phyloP scores from a whole-genome alignment of 2,797 vertebrate genomes.

The Pogonophryne albipinna region DNA sequence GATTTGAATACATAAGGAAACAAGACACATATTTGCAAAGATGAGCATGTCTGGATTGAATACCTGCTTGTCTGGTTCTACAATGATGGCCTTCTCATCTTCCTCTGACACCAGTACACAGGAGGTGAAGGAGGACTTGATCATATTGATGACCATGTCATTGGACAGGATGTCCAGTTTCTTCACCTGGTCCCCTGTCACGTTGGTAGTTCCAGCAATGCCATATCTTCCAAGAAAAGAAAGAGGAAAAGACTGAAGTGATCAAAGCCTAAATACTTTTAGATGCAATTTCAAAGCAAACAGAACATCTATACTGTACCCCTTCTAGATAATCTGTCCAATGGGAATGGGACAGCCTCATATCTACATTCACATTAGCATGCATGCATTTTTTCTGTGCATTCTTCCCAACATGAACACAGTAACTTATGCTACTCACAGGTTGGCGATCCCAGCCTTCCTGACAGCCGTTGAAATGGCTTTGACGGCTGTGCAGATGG shows the following conservation, averaged over 20 bases:
- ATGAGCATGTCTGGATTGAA: not conserved
- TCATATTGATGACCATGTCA: conserved; percentile 95
- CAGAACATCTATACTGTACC: not conserved
- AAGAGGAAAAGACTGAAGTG: not conserved
- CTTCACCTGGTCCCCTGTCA: conserved; percentile 97
- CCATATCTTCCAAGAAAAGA: conserved; percentile 86
- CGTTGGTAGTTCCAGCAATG: conserved; percentile 95
- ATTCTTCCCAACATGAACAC: not conserved
- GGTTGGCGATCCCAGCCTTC: conserved; percentile 94
- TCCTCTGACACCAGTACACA: conserved; percentile 97
- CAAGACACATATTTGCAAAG: not conserved
- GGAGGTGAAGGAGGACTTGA: conserved; percentile 93
- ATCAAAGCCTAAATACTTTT: not conserved
- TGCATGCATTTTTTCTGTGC: not conserved
- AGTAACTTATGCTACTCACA: conserved; percentile 84
- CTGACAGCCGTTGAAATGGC: conserved; percentile 93
- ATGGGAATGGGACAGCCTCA: not conserved
- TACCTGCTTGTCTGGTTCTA: conserved; percentile 91
- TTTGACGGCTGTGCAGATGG: conserved; percentile 93
- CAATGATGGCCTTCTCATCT: conserved; percentile 90
- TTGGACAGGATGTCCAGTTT: conserved; percentile 97
- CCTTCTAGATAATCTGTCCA: not conserved
- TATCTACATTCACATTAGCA: not conserved
- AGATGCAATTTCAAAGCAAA: not conserved
- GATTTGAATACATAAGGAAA: not conserved